Evolutionary conservation across 2,113 vertebrate species (phyloP), one percentile per base, ranked within the genome.

Genomic region (Carollia perspicillata): DNA sequence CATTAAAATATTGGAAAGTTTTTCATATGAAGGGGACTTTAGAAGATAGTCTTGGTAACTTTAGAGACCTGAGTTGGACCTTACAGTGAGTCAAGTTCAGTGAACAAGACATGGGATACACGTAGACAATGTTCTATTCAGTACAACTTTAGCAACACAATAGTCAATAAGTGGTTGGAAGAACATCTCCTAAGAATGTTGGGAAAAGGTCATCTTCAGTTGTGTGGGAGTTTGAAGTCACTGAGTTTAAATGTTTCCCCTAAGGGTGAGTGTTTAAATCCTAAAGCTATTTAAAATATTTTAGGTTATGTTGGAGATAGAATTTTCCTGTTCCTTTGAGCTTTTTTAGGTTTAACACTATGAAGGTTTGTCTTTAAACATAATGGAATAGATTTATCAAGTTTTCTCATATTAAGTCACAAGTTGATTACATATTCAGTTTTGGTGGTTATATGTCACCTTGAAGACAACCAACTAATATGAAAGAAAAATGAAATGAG

Each of bases 401-500:
- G 66, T 80, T 80, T 91, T 71, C 87, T 68, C 33, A 2, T 69
- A 87, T 84, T 65, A 71, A 93, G 77, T 84, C 95, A 60, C 84
- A 42, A 55, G 95, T 53, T 87, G 89, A 95, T 95, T 87, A 80
- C 69, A 88, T 85, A 96, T 96, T 93, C 95, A 92, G 92, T 95
- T 74, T 93, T 47, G 69, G 86, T 42, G 87, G 94, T 75, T 90
- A 26, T 93, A 79, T 78, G 72, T 84, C 75, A 94, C 92, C 94
- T 77, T 44, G 72, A 77, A 89, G 42, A 96, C 97, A 94, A 17
- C 23, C 9, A 95, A 8, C 81, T 97, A 90, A 95, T 94, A 71
- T n/a, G 30, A 96, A 96, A 96, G 96, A 90, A 96, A 96, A 95
- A 94, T 94, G 88, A 42, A 95, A 92, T 88, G 92, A 92, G 93